Base-by-base conservation (phyloP, 1,140 invertebrate species). In the Brachionus plicatilis region DNA sequence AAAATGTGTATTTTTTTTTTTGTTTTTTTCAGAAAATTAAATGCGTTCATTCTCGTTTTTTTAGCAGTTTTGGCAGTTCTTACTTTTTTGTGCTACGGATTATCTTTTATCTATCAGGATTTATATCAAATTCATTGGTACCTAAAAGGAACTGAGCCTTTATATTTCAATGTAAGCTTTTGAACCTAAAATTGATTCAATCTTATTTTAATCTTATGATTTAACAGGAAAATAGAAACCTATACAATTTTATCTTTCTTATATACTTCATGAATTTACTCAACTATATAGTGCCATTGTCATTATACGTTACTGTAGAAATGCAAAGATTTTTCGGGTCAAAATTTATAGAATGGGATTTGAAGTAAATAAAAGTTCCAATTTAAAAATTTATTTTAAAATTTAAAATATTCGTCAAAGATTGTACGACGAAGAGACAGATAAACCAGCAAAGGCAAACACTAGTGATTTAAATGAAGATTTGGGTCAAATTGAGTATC, bases 91-190 rank as follows among this genome's bases (percentile, higher is more conserved):
- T 99, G 97, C 1, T 99, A 99, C 90, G 56, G 17, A 12, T 29
- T 83, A 14, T 95, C 99, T 85, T 92, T 99, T 87, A 99, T 99
- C 91, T 99, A 97, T 86, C 96, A 99, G 85, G 97, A 99, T 91
- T 97, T 97, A 90, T 99, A 99, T 89, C 99, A 97, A 85, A 92
- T 99, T 56, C 99, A 99, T 91, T 97, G 99, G 87, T 93, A 93
- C 90, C 93, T 94, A 68, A 93, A 94, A 92, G 95, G 99, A 66
- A 98, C 99, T 88, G 93, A 97, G 56, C 76, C 76, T 53, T 3
- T 1, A 37, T 80, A 17, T 27, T 80, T 50, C 41, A 43, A 80
- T 8, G 75, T 47, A 24, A 41, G 17, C 11, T 45, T 33, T 45
- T 37, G 33, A 6, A 6, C 6, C 33, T 37, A 37, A 37, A 37